These are phyloP conservation scores for Diplodus sargus DNA, from an alignment of 2,797 vertebrate species.

Conservation along the genomic window DNA sequence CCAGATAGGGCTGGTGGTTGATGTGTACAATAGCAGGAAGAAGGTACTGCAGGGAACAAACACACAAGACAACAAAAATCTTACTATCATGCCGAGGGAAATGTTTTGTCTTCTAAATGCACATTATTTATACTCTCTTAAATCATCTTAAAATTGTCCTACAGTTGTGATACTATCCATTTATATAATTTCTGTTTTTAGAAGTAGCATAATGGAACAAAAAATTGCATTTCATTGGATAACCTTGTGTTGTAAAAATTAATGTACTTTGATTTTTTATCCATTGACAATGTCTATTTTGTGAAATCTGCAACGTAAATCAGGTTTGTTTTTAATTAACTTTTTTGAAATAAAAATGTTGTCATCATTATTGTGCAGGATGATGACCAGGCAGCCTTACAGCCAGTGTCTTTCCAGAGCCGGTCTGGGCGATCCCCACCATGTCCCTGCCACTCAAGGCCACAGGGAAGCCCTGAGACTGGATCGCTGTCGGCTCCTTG, in stretches of 20 bases:
- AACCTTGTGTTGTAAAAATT: no score
- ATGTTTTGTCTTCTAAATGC: neutral
- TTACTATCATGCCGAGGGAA: neutral
- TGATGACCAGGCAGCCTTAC: constrained; percentile 78
- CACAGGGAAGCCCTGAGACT: constrained; percentile 95
- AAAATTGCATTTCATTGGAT: no score
- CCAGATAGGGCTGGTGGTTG: constrained; percentile 98
- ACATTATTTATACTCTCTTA: neutral
- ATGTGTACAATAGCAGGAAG: constrained; percentile 98
- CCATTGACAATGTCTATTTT: neutral
- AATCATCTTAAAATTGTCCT: neutral
- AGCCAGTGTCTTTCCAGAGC: constrained; percentile 96
- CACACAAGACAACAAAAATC: neutral
- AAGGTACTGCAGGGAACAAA: constrained; percentile 87
- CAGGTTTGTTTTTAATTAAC: no score
- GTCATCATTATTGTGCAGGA: neutral
- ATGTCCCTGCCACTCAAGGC: constrained; percentile 95
- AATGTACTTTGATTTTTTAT: no score
- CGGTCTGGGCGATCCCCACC: constrained; percentile 99
- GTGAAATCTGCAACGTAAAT: neutral
- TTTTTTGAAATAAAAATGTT: neutral
- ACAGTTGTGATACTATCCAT: neutral
- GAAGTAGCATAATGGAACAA: no score
- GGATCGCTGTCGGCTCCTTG: constrained; percentile 97
- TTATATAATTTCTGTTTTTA: no score